These are phyloP conservation scores for Ovis canadensis DNA, from an alignment of 2,113 vertebrate genomes.

Conservation along the genomic window DNA sequence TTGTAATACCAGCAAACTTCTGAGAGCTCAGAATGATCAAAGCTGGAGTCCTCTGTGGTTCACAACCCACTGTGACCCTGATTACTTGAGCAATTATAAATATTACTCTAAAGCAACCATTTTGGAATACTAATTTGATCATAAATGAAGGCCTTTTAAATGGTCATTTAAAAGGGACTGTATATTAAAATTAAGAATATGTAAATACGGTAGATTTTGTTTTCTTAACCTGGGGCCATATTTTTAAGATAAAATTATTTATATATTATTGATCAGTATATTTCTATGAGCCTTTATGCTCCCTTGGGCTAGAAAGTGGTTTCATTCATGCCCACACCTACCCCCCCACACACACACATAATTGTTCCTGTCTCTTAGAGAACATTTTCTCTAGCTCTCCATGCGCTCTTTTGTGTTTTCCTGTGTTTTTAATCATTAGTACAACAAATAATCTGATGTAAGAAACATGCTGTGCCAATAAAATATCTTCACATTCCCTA, in stretches of 20 bases:
- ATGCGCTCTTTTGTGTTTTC: slow-evolving; percentile 64
- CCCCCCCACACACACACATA: slow-evolving; percentile 27
- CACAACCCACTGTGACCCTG: not conserved
- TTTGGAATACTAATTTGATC: not conserved
- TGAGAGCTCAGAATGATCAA: not conserved
- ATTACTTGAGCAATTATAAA: not conserved
- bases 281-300: not conserved
- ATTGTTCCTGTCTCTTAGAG: not conserved
- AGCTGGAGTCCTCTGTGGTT: not conserved
- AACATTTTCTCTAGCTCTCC: not conserved
- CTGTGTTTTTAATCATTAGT: slow-evolving; percentile 70
- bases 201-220: not conserved
- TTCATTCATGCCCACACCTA: slow-evolving; percentile 45
- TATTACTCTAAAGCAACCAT: not conserved
- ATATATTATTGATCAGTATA: not conserved
- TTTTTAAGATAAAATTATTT: not conserved
- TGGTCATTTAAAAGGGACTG: not conserved
- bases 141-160: not conserved
- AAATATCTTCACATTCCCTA: slow-evolving; percentile 42
- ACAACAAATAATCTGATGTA: slow-evolving; percentile 74
- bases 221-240: not conserved
- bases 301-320: not conserved
- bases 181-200: not conserved
- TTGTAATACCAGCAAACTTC: slow-evolving; percentile 2
- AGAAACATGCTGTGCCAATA: slow-evolving; percentile 57